phyloP scores from a whole-genome alignment of 2,797 vertebrate genomes.

The Ptychadena robeensis region DNA sequence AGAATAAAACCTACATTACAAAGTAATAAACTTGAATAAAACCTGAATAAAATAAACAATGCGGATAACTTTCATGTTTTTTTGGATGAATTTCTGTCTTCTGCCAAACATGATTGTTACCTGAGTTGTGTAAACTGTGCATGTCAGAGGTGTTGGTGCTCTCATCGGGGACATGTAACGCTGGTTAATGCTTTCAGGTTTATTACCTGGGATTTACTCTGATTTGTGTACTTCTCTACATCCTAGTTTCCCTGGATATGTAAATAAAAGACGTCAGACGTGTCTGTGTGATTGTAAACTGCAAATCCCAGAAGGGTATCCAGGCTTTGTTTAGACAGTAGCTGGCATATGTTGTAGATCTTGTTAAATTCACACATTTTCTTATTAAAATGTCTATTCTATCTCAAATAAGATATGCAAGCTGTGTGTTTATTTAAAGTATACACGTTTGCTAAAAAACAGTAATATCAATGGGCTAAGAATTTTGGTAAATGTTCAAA shows the following conservation, averaged over 20 bases:
- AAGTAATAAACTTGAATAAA: too few relatives aligned
- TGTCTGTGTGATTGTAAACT: conserved; percentile 15
- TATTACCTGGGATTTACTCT: conserved; percentile 36
- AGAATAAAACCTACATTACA: too few relatives aligned
- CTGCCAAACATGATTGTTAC: too few relatives aligned
- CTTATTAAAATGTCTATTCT: conserved; percentile 1
- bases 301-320: conserved; percentile 34
- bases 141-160: neutral
- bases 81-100: too few relatives aligned
- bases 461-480: too few relatives aligned
- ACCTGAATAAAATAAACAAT: too few relatives aligned
- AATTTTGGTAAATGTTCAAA: too few relatives aligned
- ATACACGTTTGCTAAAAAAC: too few relatives aligned
- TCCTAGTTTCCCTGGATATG: conserved; percentile 24
- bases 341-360: conserved; percentile 16
- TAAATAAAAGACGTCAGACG: conserved; percentile 29
- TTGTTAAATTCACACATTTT: neutral
- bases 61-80: too few relatives aligned
- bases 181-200: conserved; percentile 19
- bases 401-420: neutral
- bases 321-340: conserved; percentile 22
- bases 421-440: too few relatives aligned
- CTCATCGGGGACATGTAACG: neutral
- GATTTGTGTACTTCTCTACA: conserved; percentile 5
- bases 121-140: conserved; percentile 3